phyloP scores from a whole-genome alignment of 2,113 vertebrate genomes.

The Shinisaurus crocodilurus region DNA sequence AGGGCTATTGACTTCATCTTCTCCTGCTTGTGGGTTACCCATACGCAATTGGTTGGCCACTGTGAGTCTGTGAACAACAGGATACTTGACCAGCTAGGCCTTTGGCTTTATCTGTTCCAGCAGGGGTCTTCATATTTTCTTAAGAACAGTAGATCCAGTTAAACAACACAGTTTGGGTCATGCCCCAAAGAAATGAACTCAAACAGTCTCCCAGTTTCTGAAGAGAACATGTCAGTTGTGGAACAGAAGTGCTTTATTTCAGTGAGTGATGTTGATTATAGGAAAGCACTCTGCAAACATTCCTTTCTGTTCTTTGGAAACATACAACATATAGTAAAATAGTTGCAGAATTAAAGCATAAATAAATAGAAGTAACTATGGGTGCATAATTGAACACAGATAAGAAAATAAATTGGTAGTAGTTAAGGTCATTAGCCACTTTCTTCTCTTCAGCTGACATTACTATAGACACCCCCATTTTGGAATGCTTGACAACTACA shows the following conservation, averaged over 20 bases:
- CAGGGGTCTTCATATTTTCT: neutral
- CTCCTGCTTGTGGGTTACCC: neutral
- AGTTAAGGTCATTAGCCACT: conserved; percentile 45
- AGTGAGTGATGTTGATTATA: conserved; percentile 74
- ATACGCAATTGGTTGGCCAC: neutral
- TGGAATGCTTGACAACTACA: neutral
- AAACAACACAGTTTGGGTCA: conserved; percentile 58
- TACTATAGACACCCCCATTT: conserved; percentile 32
- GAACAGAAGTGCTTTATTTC: conserved; percentile 77
- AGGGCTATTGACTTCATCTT: neutral
- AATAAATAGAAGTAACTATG: conserved; percentile 72
- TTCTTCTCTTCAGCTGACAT: conserved; percentile 53
- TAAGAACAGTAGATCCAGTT: conserved; percentile 53
- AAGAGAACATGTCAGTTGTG: conserved; percentile 69
- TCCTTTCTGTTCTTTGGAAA: conserved; percentile 62
- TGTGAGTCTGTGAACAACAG: neutral
- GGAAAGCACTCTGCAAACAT: conserved; percentile 76
- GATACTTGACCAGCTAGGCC: no score
- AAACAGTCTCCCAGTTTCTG: conserved; percentile 58
- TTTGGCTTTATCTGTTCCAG: neutral
- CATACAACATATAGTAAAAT: conserved; percentile 61
- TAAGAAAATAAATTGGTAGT: conserved; percentile 70
- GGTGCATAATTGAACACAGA: conserved; percentile 69
- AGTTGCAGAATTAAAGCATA: conserved; percentile 59
- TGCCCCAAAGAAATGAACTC: conserved; percentile 67